phyloP scores from a whole-genome alignment of 2,797 vertebrate genomes.

The Bufotes viridis region DNA sequence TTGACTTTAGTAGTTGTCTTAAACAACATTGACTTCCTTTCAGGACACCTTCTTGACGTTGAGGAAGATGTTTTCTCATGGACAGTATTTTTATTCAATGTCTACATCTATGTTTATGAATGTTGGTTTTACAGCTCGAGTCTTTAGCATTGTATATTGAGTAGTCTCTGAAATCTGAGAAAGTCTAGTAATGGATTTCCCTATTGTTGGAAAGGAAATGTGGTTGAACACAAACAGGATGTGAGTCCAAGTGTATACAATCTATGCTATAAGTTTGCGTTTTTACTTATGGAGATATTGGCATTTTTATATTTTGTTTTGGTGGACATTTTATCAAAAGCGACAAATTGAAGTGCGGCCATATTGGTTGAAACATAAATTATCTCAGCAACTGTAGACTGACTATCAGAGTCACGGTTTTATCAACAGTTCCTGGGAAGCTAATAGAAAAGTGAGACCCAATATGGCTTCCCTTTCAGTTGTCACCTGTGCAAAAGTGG shows the following conservation, averaged over 20 bases:
- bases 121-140: neutral
- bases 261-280: neutral
- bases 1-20: neutral
- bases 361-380: neutral
- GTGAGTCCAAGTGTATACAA: neutral
- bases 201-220: slow-evolving; percentile 21
- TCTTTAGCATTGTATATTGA: neutral
- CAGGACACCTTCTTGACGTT: neutral
- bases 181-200: neutral
- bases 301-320: neutral
- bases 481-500: too few relatives aligned
- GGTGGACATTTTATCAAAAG: neutral
- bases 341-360: neutral
- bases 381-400: neutral
- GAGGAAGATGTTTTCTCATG: neutral
- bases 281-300: neutral
- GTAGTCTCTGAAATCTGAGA: neutral
- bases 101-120: neutral
- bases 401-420: too few relatives aligned
- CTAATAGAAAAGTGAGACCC: neutral
- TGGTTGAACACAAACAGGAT: slow-evolving; percentile 5
- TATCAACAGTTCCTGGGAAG: too few relatives aligned
- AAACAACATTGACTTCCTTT: neutral
- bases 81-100: neutral
- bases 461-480: neutral